Evolutionary conservation across 1,140 invertebrate genomes (phyloP), one percentile per base, ranked within the genome.

Genomic region (Bathynomus jamesi): DNA sequence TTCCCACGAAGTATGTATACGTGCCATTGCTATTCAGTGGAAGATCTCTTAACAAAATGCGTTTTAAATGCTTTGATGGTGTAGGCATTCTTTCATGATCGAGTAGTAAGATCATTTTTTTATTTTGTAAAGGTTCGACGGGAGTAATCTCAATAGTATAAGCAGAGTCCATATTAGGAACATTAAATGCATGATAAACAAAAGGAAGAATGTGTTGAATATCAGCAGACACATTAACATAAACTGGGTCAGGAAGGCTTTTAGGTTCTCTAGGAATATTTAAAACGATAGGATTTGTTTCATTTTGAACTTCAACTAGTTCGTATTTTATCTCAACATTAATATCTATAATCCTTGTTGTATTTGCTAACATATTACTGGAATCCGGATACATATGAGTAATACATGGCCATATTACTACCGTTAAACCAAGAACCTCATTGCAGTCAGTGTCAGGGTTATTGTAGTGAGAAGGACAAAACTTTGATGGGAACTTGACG

Each of bases 31-130:
- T n/a, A 1, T 63, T 63, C 28, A 68, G 10, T 53, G 71, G 28
- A 60, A 72, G 66, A 5, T 61, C n/a, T 24, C 71, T 72, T 13
- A 61, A 17, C 28, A 63, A 62, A 21, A 61, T n/a, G 11, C n/a
- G n/a, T 5, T 28, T 31, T 5, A 68, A 13, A 31, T 70, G 69
- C 30, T 72, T 72, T 8, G 28, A 32, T 0, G 67, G 65, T 10
- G 71, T 72, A 8, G 71, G 71, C 11, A 40, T 29, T 67, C 65
- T 72, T 40, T 68, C 67, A 46, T 61, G 28, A 29, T 67, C 66
- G 21, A 72, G 27, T 17, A 72, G 25, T 21, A 72, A 31, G 21
- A 68, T 61, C 21, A 61, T 17, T 10, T 46, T 31, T 17, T 40
- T 25, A 40, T 31, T 62, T 31, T 21, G 60, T 27, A 60, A 25